These are phyloP conservation scores for Catamblyrhynchus diadema DNA, from an alignment of 2,797 vertebrate species.

Conservation along the genomic window DNA sequence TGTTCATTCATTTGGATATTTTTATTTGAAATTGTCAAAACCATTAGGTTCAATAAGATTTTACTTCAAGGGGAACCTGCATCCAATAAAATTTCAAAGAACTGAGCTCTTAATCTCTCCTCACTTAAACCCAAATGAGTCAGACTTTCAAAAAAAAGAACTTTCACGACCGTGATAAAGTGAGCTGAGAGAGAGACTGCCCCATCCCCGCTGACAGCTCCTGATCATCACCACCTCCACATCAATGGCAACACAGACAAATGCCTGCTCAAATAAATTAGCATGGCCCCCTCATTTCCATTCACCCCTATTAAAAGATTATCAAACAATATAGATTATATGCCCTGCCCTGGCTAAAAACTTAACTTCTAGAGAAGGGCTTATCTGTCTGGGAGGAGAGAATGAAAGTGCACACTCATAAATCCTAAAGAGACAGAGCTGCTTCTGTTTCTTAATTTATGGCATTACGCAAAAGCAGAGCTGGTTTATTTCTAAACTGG, in stretches of 20 bases:
- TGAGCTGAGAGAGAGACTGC: neutral
- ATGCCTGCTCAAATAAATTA: neutral
- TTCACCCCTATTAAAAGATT: neutral
- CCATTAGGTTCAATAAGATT: neutral
- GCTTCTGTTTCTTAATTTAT: neutral
- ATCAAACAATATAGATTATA: neutral
- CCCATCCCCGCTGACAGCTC: neutral
- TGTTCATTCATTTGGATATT: neutral
- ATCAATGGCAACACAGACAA: neutral
- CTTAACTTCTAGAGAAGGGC: neutral
- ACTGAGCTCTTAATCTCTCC: neutral
- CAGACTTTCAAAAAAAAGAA: neutral
- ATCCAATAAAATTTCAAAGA: neutral
- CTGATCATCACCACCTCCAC: neutral
- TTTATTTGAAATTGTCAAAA: slow-evolving; percentile 1
- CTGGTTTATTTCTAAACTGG: neutral
- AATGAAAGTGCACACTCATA: neutral
- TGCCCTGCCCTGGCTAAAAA: neutral
- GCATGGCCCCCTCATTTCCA: neutral
- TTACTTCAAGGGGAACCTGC: neutral
- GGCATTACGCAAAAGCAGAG: neutral
- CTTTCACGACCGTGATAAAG: neutral
- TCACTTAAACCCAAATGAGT: neutral
- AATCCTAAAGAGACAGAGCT: neutral
- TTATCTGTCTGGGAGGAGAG: neutral